A percentile compares a stretch with the other conserved stretches of the same genome.
These are phyloP conservation scores for Schizotus pectinicornis DNA, from an alignment of 2,888 invertebrate genomes.

Conservation along the genomic window DNA sequence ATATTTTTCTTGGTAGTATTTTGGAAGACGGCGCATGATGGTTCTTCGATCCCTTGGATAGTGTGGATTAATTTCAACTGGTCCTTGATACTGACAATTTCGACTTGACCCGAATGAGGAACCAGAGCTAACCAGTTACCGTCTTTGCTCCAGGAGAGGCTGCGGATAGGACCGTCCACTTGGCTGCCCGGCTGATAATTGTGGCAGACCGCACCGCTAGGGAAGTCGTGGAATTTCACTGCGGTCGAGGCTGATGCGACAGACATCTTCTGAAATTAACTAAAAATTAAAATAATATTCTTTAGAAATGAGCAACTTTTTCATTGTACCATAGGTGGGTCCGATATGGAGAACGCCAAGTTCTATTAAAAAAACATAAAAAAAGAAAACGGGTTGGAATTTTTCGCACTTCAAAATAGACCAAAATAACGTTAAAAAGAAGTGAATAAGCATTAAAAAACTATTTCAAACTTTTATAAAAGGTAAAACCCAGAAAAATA, in stretches of 20 bases:
- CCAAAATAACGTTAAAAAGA: too few species aligned
- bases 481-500: too few species aligned
- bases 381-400: too few species aligned
- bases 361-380: too few species aligned
- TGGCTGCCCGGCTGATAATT: constrained; percentile 55
- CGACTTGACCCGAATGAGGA: constrained; percentile 49
- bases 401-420: too few species aligned
- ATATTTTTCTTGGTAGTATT: constrained; percentile 51
- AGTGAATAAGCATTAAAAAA: too few species aligned
- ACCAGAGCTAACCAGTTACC: constrained; percentile 55
- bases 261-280: constrained; percentile 57
- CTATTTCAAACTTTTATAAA: too few species aligned
- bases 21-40: constrained; percentile 54
- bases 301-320: neutral
- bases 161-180: constrained; percentile 46
- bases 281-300: constrained; percentile 7
- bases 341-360: too few species aligned
- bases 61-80: constrained; percentile 50
- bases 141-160: constrained; percentile 56
- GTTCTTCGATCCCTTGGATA: constrained; percentile 49
- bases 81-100: constrained; percentile 53
- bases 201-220: constrained; percentile 63
- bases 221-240: constrained; percentile 63
- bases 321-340: too few species aligned
- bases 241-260: constrained; percentile 65